Evolutionary conservation across 1,140 invertebrate genomes (phyloP), one percentile per base, ranked within the genome.

Genomic region (Octopus sinensis): DNA sequence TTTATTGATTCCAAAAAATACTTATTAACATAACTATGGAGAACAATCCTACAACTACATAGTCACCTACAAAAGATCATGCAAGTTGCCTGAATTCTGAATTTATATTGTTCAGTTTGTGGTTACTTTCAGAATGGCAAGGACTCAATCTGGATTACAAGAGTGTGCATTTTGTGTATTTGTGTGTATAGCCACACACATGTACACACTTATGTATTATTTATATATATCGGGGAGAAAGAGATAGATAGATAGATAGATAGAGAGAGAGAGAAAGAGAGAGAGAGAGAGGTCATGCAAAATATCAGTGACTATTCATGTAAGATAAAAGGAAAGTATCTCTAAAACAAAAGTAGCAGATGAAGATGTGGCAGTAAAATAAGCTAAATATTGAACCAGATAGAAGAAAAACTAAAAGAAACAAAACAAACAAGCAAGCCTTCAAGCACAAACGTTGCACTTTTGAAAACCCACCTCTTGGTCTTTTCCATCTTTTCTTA

Each of bases 401-500:
- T 13, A 17, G 68, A 73, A 73, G 13, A 9, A 17, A 62, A 62
- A 12, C 9, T 12, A 12, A 9, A 62, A 62, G 17, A 9, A 62
- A 62, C 5, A 6, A 13, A 73, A 73, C 6, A 73, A 73, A 12
- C 6, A 73, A 73, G 30, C 17, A 73, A 73, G 13, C 68, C 68
- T n/a, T 23, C 68, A 73, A 73, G 68, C 68, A 73, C 17, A 73
- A 73, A 73, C 68, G 30, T 9, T 53, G 13, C 76, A 77, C 17
- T 77, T 17, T 6, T 51, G 23, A 53, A 43, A 76, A 77, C 76
- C 76, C 30, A 77, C 76, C 76, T 77, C 76, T 51, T 77, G 76
- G 76, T 51, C 52, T 77, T 77, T 77, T 77, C 76, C 76, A 53
- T 53, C 76, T 77, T 77, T 77, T 77, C 76, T 77, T 77, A 77